phyloP scores from a whole-genome alignment of 2,797 vertebrate species.

The Pyrocephalus nanus region DNA sequence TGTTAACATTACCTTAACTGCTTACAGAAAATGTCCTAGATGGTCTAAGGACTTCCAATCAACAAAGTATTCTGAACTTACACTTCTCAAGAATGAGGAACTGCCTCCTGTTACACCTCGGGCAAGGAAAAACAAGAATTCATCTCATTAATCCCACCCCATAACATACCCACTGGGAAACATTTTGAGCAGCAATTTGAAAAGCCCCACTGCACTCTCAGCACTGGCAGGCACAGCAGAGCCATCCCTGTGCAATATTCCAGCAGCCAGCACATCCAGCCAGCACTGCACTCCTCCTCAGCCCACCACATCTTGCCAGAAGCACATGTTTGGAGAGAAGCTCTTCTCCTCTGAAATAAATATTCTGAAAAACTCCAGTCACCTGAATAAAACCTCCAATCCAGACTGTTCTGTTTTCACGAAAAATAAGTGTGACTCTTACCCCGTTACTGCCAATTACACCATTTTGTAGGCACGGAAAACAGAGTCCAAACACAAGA shows the following conservation, averaged over 20 bases:
- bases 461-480: neutral
- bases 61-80: neutral
- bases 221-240: neutral
- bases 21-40: neutral
- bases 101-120: neutral
- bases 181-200: neutral
- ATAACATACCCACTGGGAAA: neutral
- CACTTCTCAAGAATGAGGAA: neutral
- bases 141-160: neutral
- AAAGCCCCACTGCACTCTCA: neutral
- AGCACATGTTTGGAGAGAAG: neutral
- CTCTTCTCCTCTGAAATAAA: neutral
- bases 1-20: neutral
- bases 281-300: neutral
- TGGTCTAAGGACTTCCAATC: neutral
- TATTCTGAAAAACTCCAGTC: neutral
- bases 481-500: neutral
- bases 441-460: neutral
- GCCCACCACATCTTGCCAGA: fast-evolving
- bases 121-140: neutral
- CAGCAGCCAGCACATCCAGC: neutral
- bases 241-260: neutral
- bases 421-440: neutral
- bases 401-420: neutral
- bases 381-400: neutral